phyloP scores from a whole-genome alignment of 2,113 vertebrate genomes.

The Tachuris rubrigastra region DNA sequence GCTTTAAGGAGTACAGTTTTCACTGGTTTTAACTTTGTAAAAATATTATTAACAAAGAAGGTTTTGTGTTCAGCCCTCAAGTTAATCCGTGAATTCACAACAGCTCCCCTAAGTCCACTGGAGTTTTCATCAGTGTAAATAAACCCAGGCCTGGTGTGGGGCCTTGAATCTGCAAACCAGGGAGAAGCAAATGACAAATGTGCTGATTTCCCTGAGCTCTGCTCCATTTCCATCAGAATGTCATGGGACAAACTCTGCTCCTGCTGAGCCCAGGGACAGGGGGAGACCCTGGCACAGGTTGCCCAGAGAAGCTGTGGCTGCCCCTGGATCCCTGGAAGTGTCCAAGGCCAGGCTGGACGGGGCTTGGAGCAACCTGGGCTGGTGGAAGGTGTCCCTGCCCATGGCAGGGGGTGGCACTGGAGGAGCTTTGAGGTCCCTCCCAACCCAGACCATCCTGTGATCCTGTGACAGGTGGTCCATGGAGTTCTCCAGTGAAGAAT shows the following conservation, averaged over 20 bases:
- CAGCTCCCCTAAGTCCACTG: not conserved
- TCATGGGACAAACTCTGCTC: not conserved
- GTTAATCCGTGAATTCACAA: not conserved
- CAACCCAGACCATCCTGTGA: not conserved
- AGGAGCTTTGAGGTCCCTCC: not conserved
- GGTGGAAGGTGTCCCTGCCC: not conserved
- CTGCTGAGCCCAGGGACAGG: not conserved
- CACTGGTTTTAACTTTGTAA: not conserved
- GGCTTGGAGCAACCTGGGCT: not conserved
- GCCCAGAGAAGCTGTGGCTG: not conserved
- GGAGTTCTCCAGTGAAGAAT: not conserved
- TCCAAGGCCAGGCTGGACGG: not conserved
- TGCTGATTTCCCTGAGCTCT: not conserved
- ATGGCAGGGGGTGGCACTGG: not conserved
- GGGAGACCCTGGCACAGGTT: not conserved
- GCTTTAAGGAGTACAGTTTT: not conserved
- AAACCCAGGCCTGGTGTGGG: not conserved
- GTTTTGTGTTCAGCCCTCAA: not conserved
- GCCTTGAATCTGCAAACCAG: not conserved
- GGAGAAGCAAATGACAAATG: not conserved
- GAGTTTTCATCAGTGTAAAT: not conserved
- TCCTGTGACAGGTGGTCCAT: not conserved
- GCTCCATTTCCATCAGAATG: not conserved
- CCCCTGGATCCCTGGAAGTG: not conserved
- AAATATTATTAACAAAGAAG: not conserved